Evolutionary conservation across 2,888 invertebrate species (phyloP), one percentile per base, ranked within the genome.

Genomic region (Tenthredo notha): DNA sequence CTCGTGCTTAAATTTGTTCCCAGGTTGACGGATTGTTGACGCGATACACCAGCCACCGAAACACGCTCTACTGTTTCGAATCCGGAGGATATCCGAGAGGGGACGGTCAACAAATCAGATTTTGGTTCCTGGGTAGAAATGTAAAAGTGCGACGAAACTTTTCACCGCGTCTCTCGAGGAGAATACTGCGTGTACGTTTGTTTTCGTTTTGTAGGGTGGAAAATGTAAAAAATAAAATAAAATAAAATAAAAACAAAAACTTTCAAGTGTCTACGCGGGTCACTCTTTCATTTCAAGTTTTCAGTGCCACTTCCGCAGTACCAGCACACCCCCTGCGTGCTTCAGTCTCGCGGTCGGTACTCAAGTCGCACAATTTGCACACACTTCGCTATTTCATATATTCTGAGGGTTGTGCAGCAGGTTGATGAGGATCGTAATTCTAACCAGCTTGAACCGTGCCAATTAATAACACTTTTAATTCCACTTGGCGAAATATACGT

Each of bases 351-450:
- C 77, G 54, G 77, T 77, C 54, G 77, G 47, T 47, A 12, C 77
- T 77, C 77, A 33, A 77, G 47, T 77, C 77, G n/a, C 77, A 54
- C 77, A 77, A 50, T 77, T 77, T 77, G 50, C 50, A 77, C 77
- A 29, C 77, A 77, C 50, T 50, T 77, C 77, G 54, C 29, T 43
- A 25, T 43, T 29, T 43, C 74, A 74, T 40, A 72, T 40, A 43
- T 43, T 43, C 74, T 25, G 15, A 67, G 18, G 67, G 33, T 54
- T 54, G 54, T 67, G 67, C 61, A 61, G 61, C 67, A 25, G 67
- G 67, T 67, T 67, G 67, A 67, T 18, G 67, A 67, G 67, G 67
- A 67, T 33, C 33, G 33, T 25, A 33, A 33, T 67, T 67, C 67
- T 25, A 33, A 33, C 67, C 54, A 6, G 54, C 54, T 54, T 54